Conservation (phyloP, 2,888 invertebrate genomes). For the Baccha elongata region DNA sequence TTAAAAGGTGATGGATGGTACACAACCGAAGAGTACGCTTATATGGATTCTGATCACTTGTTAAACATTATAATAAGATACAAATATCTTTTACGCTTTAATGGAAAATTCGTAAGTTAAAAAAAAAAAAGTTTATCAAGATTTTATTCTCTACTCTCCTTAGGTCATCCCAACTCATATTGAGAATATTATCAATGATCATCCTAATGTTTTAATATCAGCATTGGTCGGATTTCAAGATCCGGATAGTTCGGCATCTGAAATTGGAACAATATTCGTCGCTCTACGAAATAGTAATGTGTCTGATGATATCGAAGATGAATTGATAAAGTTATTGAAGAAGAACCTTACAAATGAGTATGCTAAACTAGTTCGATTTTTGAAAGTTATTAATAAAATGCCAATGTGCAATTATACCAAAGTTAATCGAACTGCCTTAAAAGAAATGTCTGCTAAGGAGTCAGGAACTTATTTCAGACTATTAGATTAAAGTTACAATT, state of each 20-base stretch:
- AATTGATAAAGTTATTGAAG: conserved; percentile 24
- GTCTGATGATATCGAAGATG: neutral
- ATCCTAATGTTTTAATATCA: conserved; percentile 43
- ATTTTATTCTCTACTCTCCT: neutral
- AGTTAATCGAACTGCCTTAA: neutral
- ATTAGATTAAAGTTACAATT: no score
- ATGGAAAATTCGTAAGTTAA: conserved; percentile 58
- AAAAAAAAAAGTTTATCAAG: neutral
- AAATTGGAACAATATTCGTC: conserved; percentile 64
- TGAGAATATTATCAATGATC: conserved; percentile 47
- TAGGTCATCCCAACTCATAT: conserved; percentile 70
- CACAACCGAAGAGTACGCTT: neutral
- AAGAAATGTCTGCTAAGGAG: no score
- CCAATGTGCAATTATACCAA: neutral
- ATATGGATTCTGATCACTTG: conserved; percentile 7
- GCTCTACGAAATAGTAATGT: neutral
- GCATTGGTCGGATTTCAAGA: conserved; percentile 53
- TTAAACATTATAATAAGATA: conserved; percentile 55
- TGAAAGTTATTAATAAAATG: neutral
- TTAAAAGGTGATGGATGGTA: neutral
- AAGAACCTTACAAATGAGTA: neutral
- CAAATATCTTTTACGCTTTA: conserved; percentile 50
- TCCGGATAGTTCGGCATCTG: neutral
- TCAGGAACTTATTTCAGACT: no score
- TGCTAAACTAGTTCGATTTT: neutral